Base-by-base conservation (phyloP, 2,888 invertebrate species). In the Lacanobia oleracea region DNA sequence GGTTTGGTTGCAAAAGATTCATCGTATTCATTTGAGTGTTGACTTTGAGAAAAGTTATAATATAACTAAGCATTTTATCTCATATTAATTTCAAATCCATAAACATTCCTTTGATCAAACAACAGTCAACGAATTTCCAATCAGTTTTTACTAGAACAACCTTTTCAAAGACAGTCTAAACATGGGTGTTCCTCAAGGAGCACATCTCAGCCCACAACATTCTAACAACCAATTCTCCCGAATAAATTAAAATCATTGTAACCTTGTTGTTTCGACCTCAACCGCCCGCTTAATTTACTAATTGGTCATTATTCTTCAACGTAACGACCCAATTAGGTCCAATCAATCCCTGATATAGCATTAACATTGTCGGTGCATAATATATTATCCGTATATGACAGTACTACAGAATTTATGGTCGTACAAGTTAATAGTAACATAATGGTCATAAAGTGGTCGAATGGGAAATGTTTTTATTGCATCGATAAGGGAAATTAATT, bases 261-360 rank as follows among this genome's bases (percentile, higher is more conserved):
- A 88, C 89, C 88, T 85, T 80, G 89, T 90, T 89, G 88, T 88
- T 88, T 80, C 88, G 85, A 90, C 89, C 88, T 91, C 87, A 86
- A 88, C 88, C 86, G 88, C 87, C 89, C 91, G 89, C 89, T 93
- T 92, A 93, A 94, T 94, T 92, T 91, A 92, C 93, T 93, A 94
- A 95, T 94, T 94, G 95, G 91, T 91, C 91, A 94, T 94, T 92
- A 93, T 91, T 93, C 91, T 91, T 92, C 91, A 88, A 91, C 88
- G 88, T 93, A 93, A 94, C 93, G 91, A 92, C 88, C 93, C 94
- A 94, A 94, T 95, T 94, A 93, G 91, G 89, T 91, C 91, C 94
- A 94, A 94, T 95, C 94, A 94, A 93, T 94, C 91, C 92, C 90
- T 89, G 90, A 91, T 92, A 91, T 87, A 91, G 88, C 89, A 91